Evolutionary conservation across 2,113 vertebrate genomes (phyloP).

Genomic region (Ciconia maguari): DNA sequence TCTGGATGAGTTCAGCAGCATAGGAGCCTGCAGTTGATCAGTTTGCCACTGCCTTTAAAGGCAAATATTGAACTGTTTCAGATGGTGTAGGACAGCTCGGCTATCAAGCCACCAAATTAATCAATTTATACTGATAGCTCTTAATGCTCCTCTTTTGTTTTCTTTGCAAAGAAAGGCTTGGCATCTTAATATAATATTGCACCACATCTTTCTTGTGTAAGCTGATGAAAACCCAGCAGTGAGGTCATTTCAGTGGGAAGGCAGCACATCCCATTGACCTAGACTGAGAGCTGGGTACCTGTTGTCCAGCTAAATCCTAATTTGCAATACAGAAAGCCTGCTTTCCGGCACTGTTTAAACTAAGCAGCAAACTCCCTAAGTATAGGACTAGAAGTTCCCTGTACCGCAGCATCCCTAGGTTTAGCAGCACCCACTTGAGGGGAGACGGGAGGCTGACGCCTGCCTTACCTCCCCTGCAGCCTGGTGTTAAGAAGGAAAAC

Average conservation of each 20-base stretch:
- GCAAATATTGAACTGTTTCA: background rate
- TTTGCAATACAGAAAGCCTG: background rate
- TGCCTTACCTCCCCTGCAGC: background rate
- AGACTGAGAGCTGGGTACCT: background rate
- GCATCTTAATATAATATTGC: background rate
- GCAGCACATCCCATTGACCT: background rate
- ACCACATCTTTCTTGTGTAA: background rate
- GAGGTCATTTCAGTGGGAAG: background rate
- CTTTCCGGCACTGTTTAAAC: background rate
- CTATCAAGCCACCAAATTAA: background rate
- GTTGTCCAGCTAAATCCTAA: background rate
- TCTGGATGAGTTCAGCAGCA: background rate
- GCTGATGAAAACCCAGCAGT: background rate
- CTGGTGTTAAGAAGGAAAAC: background rate
- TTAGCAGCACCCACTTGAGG: fast-evolving
- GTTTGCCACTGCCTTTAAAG: background rate
- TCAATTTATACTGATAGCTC: background rate
- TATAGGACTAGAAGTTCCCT: background rate
- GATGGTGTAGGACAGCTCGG: background rate
- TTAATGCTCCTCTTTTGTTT: background rate
- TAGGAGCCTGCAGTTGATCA: background rate
- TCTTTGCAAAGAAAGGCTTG: background rate
- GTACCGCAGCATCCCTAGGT: background rate
- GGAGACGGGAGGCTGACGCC: background rate
- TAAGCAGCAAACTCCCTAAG: background rate